Base-by-base conservation (phyloP, 2,888 invertebrate genomes). In the Agrochola lota region DNA sequence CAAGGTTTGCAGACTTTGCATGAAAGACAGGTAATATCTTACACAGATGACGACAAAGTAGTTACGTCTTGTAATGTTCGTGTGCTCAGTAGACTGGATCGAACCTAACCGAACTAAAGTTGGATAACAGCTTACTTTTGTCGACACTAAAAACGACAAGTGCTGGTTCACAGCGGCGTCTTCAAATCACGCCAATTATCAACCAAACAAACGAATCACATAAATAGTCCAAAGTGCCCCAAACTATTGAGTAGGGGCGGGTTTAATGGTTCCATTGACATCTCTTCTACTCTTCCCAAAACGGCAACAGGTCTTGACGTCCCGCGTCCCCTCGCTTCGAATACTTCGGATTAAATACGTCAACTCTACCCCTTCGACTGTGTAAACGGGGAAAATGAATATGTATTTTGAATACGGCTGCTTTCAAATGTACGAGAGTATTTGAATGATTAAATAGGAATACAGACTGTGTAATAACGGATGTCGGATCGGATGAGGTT, bases 351-450 rank as follows among this genome's bases (percentile, higher is more conserved):
- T 87, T 87, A 84, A 85, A 87, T 76, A 75, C 81, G 78, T 81
- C 80, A 83, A 74, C 78, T 71, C 55, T 64, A 80, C 75, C 78
- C 57, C 77, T 49, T 72, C 67, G 52, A 68, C 77, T 78, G 75
- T 84, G 88, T 82, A 82, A 84, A 84, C 67, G 71, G 67, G 59
- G 64, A 78, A 78, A 82, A 87, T 87, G 88, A 87, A 85, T 87
- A 86, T 86, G 85, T 85, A 87, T 87, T 87, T 82, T 85, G 88
- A 85, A 87, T 81, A 73, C 46, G 46, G n/a, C 76, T 70, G 71
- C 59, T 75, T 82, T 71, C 49, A 74, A 84, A 87, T 81, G 74
- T 81, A 72, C 60, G n/a, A 49, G 35, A 60, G 68, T 20, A 71
- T 77, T 80, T 84, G 77, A 87, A 80, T 86, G 75, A 86, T 84